A percentile compares a stretch with the other conserved stretches of the same genome.
Evolutionary conservation across 2,888 invertebrate genomes (phyloP).

Genomic region (Amphipyra berbera): DNA sequence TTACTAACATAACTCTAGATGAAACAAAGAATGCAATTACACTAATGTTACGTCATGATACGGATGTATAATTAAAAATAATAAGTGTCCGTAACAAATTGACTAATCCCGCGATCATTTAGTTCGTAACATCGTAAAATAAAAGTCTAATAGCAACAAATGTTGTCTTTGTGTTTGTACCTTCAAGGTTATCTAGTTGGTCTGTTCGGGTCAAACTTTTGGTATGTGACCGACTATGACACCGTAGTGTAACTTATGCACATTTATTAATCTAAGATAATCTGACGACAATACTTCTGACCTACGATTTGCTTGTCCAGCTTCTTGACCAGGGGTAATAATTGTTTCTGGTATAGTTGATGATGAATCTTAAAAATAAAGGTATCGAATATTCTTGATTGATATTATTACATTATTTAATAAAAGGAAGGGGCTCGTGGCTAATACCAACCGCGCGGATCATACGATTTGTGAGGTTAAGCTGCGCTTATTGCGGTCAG

Average conservation of each 20-base stretch:
- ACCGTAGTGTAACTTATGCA: not conserved
- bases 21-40: not conserved
- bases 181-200: conserved; percentile 23
- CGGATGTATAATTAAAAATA: conserved; percentile 19
- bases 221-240: not conserved
- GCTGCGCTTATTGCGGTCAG: too few relatives aligned
- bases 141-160: not conserved
- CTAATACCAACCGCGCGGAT: too few relatives aligned
- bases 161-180: conserved; percentile 10
- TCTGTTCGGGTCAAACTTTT: conserved; percentile 9
- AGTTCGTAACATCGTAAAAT: not conserved
- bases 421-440: too few relatives aligned
- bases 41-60: not conserved
- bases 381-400: too few relatives aligned
- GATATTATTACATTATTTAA: too few relatives aligned
- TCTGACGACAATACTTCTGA: too few relatives aligned
- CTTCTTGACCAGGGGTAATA: too few relatives aligned
- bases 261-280: not conserved
- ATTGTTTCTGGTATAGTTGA: too few relatives aligned
- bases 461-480: too few relatives aligned
- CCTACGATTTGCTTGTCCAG: too few relatives aligned
- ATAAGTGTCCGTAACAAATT: conserved; percentile 14
- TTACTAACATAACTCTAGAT: not conserved
- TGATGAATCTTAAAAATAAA: too few relatives aligned
- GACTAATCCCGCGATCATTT: conserved; percentile 4